These are phyloP conservation scores for Gymnothorax reevesii DNA, from an alignment of 2,797 vertebrate genomes.

Conservation along the genomic window DNA sequence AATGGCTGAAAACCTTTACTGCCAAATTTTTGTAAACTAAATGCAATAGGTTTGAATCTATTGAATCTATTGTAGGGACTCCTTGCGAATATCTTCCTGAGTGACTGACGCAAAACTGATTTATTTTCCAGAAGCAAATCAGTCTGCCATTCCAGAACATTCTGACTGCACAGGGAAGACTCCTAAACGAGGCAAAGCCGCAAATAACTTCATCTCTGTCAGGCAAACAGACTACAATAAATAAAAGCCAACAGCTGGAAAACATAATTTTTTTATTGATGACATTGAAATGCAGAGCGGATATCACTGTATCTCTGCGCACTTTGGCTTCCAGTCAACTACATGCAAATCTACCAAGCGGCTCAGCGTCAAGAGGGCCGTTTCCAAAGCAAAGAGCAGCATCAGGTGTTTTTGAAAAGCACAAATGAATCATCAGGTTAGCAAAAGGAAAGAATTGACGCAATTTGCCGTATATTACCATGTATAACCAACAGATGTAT, in stretches of 20 bases:
- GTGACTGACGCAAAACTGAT: slow-evolving; percentile 43
- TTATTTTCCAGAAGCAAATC: slow-evolving; percentile 41
- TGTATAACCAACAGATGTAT: neutral
- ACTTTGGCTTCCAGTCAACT: slow-evolving; percentile 31
- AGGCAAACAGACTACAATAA: neutral
- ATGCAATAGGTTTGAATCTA: neutral
- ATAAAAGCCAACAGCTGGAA: slow-evolving; percentile 32
- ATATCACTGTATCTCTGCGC: neutral
- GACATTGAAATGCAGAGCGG: neutral
- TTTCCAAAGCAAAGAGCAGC: neutral
- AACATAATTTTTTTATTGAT: slow-evolving; percentile 45
- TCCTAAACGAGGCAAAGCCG: slow-evolving; percentile 29
- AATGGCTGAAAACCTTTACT: neutral
- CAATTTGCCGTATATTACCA: neutral
- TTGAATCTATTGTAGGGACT: neutral
- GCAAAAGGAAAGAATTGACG: neutral
- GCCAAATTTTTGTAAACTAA: neutral
- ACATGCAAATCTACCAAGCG: neutral
- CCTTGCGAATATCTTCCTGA: neutral
- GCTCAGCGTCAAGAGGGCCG: neutral
- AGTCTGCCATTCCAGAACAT: slow-evolving; percentile 37
- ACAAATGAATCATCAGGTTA: neutral
- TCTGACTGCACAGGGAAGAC: slow-evolving; percentile 33
- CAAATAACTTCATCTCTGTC: neutral
- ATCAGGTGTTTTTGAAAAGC: neutral